Base-by-base conservation (phyloP, 1,140 invertebrate species). In the Nasonia longicornis region DNA sequence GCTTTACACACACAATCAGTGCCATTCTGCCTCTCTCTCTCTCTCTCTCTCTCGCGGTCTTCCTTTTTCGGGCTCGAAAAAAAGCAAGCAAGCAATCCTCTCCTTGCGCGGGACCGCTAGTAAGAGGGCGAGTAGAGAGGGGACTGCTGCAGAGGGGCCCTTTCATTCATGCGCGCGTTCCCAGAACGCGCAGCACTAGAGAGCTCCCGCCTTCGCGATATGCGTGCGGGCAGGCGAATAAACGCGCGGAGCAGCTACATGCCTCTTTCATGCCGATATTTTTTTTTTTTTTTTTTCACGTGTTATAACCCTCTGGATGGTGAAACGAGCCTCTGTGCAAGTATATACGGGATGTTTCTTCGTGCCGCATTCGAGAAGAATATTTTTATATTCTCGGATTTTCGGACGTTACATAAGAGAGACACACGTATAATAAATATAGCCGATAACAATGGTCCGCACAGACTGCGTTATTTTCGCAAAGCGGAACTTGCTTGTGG, bases 151-250 rank as follows among this genome's bases (percentile, higher is more conserved):
- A 87, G 87, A 88, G 86, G 85, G 86, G 84, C 83, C 76, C 87
- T 87, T 89, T 90, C 89, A 90, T 90, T 89, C 88, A 89, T 88
- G 83, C 87, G 85, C 86, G 84, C 85, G 86, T 89, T 89, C 87
- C 84, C 86, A 84, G 89, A 89, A 89, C 82, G 84, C 85, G 20
- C 52, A 58, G 16, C 14, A 58, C 52, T 58, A n/a, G 14, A 6
- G 16, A 42, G 48, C 75, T 64, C 64, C 64, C 63, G 64, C 75
- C 75, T 77, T 42, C 76, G n/a, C 31, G 10, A 64, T 63, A 77
- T 85, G 81, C 81, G 69, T 80, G 81, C 81, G 69, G 78, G 81
- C 76, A 84, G 81, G 77, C 80, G 69, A 78, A 78, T 78, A 78
- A 78, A 78, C 67, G 76, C 66, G 76, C 12, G 58, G 31, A 3